These are phyloP conservation scores for Scaptomyza reducta DNA, from an alignment of 2,888 invertebrate genomes.

Conservation along the genomic window DNA sequence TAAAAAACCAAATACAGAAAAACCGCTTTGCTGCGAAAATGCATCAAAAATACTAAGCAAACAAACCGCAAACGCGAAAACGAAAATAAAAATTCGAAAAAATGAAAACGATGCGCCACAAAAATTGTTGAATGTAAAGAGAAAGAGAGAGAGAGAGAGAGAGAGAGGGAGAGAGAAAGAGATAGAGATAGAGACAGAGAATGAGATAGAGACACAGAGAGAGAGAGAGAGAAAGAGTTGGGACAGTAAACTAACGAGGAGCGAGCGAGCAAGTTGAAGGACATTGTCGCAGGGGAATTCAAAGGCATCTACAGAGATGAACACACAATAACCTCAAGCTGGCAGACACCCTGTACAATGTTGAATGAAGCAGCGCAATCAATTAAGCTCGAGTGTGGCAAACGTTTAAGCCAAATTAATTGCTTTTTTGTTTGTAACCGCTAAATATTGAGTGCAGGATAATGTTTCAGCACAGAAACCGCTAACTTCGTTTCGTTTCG, in stretches of 20 bases:
- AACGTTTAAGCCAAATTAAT: not conserved
- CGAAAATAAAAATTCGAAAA: slow-evolving; percentile 11
- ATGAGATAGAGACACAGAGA: not conserved
- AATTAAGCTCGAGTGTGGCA: no score
- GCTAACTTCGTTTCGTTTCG: no score
- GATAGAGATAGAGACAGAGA: slow-evolving; percentile 2
- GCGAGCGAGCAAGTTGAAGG: not conserved
- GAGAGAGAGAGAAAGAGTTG: not conserved
- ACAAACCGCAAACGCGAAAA: slow-evolving; percentile 37
- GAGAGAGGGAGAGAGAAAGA: not conserved
- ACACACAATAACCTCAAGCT: slow-evolving; percentile 4
- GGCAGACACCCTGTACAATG: not conserved
- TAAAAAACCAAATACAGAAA: slow-evolving; percentile 4
- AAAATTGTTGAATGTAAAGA: slow-evolving; percentile 23
- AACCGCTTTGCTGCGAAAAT: slow-evolving; percentile 50
- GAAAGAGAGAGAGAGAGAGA: slow-evolving; percentile 1
- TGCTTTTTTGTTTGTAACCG: not conserved
- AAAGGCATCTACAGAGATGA: slow-evolving; percentile 2
- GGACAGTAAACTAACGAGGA: not conserved
- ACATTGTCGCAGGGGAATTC: slow-evolving; percentile 17
- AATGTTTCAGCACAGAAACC: not conserved
- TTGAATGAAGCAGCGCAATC: no score
- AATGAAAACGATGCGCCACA: slow-evolving; percentile 17
- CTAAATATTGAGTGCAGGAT: not conserved
- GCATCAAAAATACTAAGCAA: slow-evolving; percentile 52